These are phyloP conservation scores for Thomomys bottae DNA, from an alignment of 2,113 vertebrate species.

Conservation along the genomic window DNA sequence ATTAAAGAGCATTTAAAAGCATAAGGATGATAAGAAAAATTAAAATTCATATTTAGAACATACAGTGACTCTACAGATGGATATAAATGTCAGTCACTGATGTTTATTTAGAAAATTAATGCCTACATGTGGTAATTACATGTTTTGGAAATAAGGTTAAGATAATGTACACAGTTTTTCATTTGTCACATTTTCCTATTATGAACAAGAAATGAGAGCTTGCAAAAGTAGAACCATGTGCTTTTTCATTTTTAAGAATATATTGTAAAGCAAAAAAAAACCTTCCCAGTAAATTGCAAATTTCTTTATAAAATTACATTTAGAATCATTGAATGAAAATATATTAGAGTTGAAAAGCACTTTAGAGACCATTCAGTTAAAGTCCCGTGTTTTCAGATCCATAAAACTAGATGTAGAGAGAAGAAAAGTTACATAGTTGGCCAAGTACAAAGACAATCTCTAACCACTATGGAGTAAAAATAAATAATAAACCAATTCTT, in stretches of 20 bases:
- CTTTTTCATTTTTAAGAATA: not conserved
- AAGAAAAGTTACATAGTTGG: not conserved
- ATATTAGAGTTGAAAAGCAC: not conserved
- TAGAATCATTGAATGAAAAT: constrained; percentile 20
- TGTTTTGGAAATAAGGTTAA: not conserved
- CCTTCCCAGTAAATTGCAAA: not conserved
- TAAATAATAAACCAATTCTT: not conserved
- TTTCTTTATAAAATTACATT: constrained; percentile 1
- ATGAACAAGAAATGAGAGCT: constrained; percentile 36
- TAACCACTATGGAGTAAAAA: not conserved
- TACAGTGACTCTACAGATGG: not conserved
- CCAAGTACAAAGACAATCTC: not conserved
- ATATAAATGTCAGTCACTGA: not conserved
- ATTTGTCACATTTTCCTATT: not conserved
- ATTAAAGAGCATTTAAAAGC: not conserved
- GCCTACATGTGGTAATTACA: not conserved
- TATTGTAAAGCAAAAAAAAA: not conserved
- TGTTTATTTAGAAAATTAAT: not conserved
- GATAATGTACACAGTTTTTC: not conserved
- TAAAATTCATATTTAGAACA: not conserved
- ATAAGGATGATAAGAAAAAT: not conserved
- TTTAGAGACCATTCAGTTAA: not conserved
- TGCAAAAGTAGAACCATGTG: constrained; percentile 51
- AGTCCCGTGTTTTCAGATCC: not conserved
- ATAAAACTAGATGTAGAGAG: not conserved